Evolutionary conservation across 1,140 invertebrate species (phyloP).

Genomic region (Rhyzopertha dominica): DNA sequence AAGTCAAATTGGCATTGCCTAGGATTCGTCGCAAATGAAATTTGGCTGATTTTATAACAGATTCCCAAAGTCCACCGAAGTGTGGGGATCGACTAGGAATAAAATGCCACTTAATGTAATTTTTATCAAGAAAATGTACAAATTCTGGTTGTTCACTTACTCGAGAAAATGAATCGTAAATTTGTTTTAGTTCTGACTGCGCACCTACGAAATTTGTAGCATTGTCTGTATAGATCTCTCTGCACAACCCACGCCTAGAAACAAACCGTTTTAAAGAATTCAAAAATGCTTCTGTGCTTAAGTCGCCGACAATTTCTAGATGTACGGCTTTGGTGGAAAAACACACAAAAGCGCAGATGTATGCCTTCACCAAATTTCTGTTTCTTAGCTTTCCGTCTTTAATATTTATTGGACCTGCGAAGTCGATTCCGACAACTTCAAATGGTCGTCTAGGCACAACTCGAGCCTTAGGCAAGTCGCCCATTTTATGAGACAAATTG

Average conservation of each 20-base stretch:
- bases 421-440: conserved; percentile 31
- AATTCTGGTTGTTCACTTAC: conserved; percentile 28
- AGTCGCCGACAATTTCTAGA: conserved; percentile 28
- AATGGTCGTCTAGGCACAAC: conserved; percentile 29
- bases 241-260: conserved; percentile 19
- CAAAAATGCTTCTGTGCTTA: conserved; percentile 29
- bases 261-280: conserved; percentile 29
- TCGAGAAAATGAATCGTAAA: background rate
- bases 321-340: conserved; percentile 27
- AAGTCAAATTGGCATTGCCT: conserved; percentile 19
- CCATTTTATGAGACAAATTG: conserved; percentile 15
- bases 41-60: conserved; percentile 20
- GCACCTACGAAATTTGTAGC: conserved; percentile 30
- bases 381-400: conserved; percentile 10
- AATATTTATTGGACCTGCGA: conserved; percentile 32
- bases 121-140: background rate
- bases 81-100: conserved; percentile 23
- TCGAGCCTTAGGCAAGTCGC: conserved; percentile 15
- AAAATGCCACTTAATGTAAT: conserved; percentile 34
- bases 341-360: conserved; percentile 22
- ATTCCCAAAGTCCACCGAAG: conserved; percentile 27
- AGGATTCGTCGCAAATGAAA: conserved; percentile 35
- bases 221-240: conserved; percentile 32
- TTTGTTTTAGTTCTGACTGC: conserved; percentile 6
- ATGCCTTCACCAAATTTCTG: conserved; percentile 27